Evolutionary conservation across 2,113 vertebrate genomes (phyloP), one percentile per base, ranked within the genome.

Genomic region (Burhinus oedicnemus): DNA sequence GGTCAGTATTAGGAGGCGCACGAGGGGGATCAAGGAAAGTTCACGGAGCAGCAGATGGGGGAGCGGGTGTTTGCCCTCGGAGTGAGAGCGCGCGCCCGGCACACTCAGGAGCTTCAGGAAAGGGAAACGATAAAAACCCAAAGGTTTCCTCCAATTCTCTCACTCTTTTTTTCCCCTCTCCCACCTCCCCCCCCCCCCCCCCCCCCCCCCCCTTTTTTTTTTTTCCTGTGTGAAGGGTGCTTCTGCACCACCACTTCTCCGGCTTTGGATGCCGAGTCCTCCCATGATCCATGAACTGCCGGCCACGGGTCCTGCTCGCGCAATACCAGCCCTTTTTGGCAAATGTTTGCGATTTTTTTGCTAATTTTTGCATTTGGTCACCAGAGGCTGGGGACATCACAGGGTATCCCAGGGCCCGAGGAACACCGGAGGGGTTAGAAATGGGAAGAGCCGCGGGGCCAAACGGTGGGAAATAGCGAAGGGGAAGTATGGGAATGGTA

Each of bases 391-490:
- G 15, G 15, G 12, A 13, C 12, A 19, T 22, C 27, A 4, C 1
- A 1, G 4, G 8, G 58, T 11, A 4, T 2, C 1, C 3, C 21
- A 5, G 44, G 17, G 34, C 32, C 54, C 3, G 3, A 18, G 32
- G 65, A 17, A 25, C 25, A 25, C 36, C 5, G 1, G 6, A 8
- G 20, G 52, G 19, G 2, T 25, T 25, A 6, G 52, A 11, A 25
- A 17, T 13, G 26, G 61, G 8, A 60, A 52, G 36, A 27, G 22
- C 6, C 1, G 3, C 3, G 34, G 27, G 62, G 54, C 15, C 61
- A 14, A 13, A 18, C 0, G 7, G 61, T 44, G 78, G 61, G 52
- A 68, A 55, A 11, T 0, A 12, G 66, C 1, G 6, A 34, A 16
- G 36, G 44, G 36, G 32, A 25, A 19, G 19, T 5, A 3, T 1